Percentiles rank a stretch among this genome's conserved stretches.
Conservation (phyloP, 2,888 invertebrate genomes). For the Acrocera orbiculus region DNA sequence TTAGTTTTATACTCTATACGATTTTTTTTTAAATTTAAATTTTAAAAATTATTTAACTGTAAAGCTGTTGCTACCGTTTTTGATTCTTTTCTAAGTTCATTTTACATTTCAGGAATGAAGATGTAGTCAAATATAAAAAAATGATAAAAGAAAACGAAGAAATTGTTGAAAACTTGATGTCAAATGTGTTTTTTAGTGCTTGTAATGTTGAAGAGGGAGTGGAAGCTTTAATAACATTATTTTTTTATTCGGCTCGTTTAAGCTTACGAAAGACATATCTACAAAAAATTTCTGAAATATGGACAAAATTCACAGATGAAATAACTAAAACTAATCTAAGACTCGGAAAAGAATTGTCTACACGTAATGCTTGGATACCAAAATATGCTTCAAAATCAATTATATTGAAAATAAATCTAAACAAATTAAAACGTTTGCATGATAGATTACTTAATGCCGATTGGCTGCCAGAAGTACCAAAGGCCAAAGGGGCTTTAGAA, state of each 20-base stretch:
- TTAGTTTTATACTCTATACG: slow-evolving; percentile 33
- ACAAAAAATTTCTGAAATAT: slow-evolving; percentile 46
- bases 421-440: slow-evolving; percentile 40
- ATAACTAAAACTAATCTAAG: slow-evolving; percentile 56
- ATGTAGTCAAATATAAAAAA: slow-evolving; percentile 30
- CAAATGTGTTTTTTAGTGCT: slow-evolving; percentile 58
- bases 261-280: slow-evolving; percentile 52
- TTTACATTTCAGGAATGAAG: slow-evolving; percentile 15
- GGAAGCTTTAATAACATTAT: slow-evolving; percentile 54
- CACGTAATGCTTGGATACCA: slow-evolving; percentile 48
- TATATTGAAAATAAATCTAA: slow-evolving; percentile 47
- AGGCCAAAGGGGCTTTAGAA: slow-evolving; percentile 47
- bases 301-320: slow-evolving; percentile 57
- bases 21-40: slow-evolving; percentile 37
- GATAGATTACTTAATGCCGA: slow-evolving; percentile 51
- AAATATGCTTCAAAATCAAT: slow-evolving; percentile 54
- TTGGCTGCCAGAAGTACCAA: slow-evolving; percentile 60
- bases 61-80: neutral
- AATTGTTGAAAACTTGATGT: slow-evolving; percentile 66
- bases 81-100: neutral
- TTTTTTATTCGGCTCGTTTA: slow-evolving; percentile 59
- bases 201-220: slow-evolving; percentile 68
- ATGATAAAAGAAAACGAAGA: slow-evolving; percentile 43
- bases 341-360: slow-evolving; percentile 40
- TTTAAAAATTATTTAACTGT: neutral